A percentile compares a stretch with the other conserved stretches of the same genome.
These are phyloP conservation scores for Drosophila nannoptera DNA, from an alignment of 1,140 invertebrate species.

Conservation along the genomic window DNA sequence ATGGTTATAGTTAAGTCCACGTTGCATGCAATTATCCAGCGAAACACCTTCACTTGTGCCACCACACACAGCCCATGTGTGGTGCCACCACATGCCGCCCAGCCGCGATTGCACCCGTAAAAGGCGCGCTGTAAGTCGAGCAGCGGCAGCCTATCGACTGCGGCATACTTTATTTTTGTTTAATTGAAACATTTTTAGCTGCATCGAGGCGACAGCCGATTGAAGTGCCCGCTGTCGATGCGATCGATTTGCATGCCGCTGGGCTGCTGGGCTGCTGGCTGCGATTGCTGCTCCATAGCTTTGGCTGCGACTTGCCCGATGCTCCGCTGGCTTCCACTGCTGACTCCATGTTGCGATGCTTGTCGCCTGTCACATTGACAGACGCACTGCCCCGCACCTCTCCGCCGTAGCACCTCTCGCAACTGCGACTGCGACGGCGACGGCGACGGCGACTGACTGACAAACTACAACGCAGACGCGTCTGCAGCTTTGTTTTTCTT, in stretches of 20 bases:
- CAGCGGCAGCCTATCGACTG: slow-evolving; percentile 16
- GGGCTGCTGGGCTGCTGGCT: slow-evolving; percentile 11
- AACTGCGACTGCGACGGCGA: too few relatives aligned
- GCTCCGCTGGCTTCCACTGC: slow-evolving; percentile 9
- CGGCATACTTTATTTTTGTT: slow-evolving; percentile 66
- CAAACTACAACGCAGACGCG: slow-evolving; percentile 72
- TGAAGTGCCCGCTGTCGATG: slow-evolving; percentile 66
- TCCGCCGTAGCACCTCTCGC: background rate
- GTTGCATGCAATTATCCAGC: slow-evolving; percentile 63
- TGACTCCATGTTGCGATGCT: slow-evolving; percentile 66
- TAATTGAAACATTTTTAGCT: slow-evolving; percentile 76
- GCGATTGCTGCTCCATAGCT: slow-evolving; percentile 6
- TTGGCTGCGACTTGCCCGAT: slow-evolving; percentile 14
- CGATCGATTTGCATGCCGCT: slow-evolving; percentile 67
- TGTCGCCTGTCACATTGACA: slow-evolving; percentile 76
- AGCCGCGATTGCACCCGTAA: slow-evolving; percentile 46
- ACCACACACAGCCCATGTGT: slow-evolving; percentile 5
- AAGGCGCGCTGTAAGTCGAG: slow-evolving; percentile 56
- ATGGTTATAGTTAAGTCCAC: slow-evolving; percentile 24
- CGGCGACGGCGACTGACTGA: slow-evolving; percentile 39
- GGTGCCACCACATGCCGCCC: slow-evolving; percentile 27
- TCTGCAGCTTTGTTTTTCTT: slow-evolving; percentile 69
- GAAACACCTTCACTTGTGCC: slow-evolving; percentile 42
- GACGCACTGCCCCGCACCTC: slow-evolving; percentile 23
- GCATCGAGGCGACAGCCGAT: slow-evolving; percentile 52